phyloP scores from a whole-genome alignment of 2,797 vertebrate genomes.

The Sebastes dallii region DNA sequence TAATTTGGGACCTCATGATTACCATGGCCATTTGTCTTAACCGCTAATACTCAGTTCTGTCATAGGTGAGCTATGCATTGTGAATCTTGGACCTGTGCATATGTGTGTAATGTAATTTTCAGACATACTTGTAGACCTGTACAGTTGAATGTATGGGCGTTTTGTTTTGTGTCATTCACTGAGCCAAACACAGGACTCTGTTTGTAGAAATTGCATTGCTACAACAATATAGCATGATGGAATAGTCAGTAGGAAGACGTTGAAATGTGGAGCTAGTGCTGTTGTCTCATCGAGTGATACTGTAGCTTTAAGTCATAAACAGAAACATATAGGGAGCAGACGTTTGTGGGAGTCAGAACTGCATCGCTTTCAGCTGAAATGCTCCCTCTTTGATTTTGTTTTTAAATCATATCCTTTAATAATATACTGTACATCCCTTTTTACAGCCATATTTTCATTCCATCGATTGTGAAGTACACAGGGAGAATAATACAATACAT shows the following conservation, averaged over 20 bases:
- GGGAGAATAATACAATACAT: conserved; percentile 62
- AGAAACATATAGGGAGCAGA: conserved; percentile 30
- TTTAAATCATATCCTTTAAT: conserved; percentile 50
- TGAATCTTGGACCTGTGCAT: conserved; percentile 80
- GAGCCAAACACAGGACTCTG: conserved; percentile 55
- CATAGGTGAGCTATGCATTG: conserved; percentile 82
- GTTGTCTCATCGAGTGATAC: conserved; percentile 27
- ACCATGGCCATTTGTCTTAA: conserved; percentile 80
- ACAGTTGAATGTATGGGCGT: conserved; percentile 51
- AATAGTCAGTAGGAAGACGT: background rate
- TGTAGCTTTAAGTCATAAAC: conserved; percentile 57
- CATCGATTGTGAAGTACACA: conserved; percentile 64
- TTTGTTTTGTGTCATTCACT: conserved; percentile 43
- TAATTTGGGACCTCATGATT: conserved; percentile 55
- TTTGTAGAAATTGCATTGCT: conserved; percentile 7
- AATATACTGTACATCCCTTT: conserved; percentile 56
- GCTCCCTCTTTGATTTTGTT: conserved; percentile 32
- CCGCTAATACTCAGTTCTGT: conserved; percentile 64
- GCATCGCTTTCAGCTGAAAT: conserved; percentile 25
- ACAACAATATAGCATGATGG: background rate
- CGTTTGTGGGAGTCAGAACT: conserved; percentile 19
- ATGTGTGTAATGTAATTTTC: conserved; percentile 50
- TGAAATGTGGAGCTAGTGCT: conserved; percentile 2
- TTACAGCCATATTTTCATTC: conserved; percentile 73
- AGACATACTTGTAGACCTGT: conserved; percentile 44